A percentile compares a stretch with the other conserved stretches of the same genome.
These are phyloP conservation scores for Delichon dasypus DNA, from an alignment of 2,797 vertebrate genomes.

Conservation along the genomic window DNA sequence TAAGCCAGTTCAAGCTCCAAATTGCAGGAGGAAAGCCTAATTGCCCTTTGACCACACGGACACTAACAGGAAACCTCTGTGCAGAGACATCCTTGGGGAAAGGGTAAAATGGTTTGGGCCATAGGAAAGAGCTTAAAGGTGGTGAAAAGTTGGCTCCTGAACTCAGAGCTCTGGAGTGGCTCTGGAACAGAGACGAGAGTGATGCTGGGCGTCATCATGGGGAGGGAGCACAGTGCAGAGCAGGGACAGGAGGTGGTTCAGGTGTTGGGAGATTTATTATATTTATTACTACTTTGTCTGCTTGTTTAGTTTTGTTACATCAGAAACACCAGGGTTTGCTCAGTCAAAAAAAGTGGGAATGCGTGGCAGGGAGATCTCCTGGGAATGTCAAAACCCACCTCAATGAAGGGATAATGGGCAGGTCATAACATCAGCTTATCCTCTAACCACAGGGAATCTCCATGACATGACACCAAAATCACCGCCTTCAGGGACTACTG, in stretches of 20 bases:
- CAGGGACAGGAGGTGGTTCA: neutral
- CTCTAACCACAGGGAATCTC: neutral
- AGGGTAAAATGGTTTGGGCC: neutral
- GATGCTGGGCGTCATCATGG: neutral
- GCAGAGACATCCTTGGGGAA: neutral
- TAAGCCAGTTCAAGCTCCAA: neutral
- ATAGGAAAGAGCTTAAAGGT: neutral
- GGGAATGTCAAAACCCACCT: neutral
- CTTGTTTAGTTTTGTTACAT: neutral
- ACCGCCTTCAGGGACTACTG: accelerated
- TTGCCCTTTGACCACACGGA: neutral
- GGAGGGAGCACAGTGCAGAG: neutral
- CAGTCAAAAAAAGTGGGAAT: neutral
- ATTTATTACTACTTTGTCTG: neutral
- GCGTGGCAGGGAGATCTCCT: accelerated
- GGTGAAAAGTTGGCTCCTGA: neutral
- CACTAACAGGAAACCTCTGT: neutral
- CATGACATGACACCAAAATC: neutral
- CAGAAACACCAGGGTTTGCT: neutral
- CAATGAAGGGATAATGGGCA: accelerated
- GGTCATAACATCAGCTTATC: neutral
- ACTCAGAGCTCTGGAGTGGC: neutral
- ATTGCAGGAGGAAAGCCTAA: neutral
- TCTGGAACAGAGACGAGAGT: neutral
- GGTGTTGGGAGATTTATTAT: neutral